A percentile compares a stretch with the other conserved stretches of the same genome.
These are phyloP conservation scores for Pao palembangensis DNA, from an alignment of 2,113 vertebrate species.

Conservation along the genomic window DNA sequence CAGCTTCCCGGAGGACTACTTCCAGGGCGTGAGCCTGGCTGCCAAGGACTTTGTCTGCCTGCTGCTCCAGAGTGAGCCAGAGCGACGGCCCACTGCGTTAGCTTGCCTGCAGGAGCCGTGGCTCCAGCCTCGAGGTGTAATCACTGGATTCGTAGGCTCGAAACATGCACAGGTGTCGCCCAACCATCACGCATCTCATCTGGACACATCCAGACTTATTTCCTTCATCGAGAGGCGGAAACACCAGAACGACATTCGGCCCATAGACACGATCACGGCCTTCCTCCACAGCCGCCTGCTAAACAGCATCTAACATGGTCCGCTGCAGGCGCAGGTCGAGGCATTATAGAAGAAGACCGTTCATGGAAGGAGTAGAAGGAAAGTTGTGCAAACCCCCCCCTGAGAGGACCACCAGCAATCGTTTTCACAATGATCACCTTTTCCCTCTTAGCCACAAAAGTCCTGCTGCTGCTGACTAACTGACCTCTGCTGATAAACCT, in stretches of 20 bases:
- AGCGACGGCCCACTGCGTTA: constrained; percentile 81
- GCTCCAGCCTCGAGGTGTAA: constrained; percentile 78
- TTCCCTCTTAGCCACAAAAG: constrained; percentile 53
- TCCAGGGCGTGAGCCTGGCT: constrained; percentile 89
- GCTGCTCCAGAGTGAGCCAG: constrained; percentile 87
- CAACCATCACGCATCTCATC: constrained; percentile 59
- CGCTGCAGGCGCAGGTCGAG: background rate
- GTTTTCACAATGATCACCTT: constrained; percentile 36
- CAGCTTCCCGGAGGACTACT: constrained; percentile 98
- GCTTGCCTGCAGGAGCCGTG: constrained; percentile 89
- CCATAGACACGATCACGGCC: constrained; percentile 86
- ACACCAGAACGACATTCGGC: constrained; percentile 94
- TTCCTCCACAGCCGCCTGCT: constrained; percentile 92
- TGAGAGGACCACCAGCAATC: constrained; percentile 43
- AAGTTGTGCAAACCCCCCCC: constrained; percentile 6
- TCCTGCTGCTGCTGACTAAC: constrained; percentile 70
- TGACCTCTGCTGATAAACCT: constrained; percentile 60
- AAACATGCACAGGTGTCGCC: constrained; percentile 25
- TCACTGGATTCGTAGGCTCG: constrained; percentile 11
- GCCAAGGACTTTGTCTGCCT: constrained; percentile 92
- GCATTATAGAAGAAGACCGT: too few species aligned
- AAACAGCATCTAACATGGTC: constrained; percentile 76
- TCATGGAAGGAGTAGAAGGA: background rate
- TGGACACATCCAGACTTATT: constrained; percentile 93
- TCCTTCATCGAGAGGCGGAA: constrained; percentile 97